Evolutionary conservation across 2,797 vertebrate genomes (phyloP).

Genomic region (Helarctos malayanus): DNA sequence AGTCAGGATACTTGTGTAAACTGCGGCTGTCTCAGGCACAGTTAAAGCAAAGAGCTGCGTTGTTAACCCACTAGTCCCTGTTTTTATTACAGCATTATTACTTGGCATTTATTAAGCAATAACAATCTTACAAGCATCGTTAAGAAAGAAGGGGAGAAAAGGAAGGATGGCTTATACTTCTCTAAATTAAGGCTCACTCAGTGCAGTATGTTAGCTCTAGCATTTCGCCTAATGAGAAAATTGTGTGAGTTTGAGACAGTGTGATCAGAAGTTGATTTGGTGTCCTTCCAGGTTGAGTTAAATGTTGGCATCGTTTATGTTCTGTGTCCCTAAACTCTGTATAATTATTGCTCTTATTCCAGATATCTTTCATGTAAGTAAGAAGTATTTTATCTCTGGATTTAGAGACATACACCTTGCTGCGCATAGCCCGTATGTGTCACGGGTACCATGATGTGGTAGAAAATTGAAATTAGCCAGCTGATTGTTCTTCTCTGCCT

Average conservation of each 20-base stretch:
- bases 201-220: neutral
- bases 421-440: neutral
- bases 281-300: neutral
- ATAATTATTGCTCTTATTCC: neutral
- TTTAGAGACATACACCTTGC: neutral
- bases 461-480: slow-evolving; percentile 41
- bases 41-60: neutral
- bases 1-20: neutral
- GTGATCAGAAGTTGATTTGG: neutral
- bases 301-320: neutral
- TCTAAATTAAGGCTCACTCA: neutral
- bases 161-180: neutral
- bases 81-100: neutral
- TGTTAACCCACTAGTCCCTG: neutral
- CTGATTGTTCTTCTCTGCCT: neutral
- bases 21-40: neutral
- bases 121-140: neutral
- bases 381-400: neutral
- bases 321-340: neutral
- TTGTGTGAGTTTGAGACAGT: neutral
- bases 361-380: neutral
- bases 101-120: slow-evolving; percentile 18
- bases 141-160: neutral
- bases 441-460: neutral
- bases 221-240: neutral